Percentiles rank a stretch among this genome's conserved stretches.
These are phyloP conservation scores for Lasiommata megera DNA, from an alignment of 2,888 invertebrate species.

Conservation along the genomic window DNA sequence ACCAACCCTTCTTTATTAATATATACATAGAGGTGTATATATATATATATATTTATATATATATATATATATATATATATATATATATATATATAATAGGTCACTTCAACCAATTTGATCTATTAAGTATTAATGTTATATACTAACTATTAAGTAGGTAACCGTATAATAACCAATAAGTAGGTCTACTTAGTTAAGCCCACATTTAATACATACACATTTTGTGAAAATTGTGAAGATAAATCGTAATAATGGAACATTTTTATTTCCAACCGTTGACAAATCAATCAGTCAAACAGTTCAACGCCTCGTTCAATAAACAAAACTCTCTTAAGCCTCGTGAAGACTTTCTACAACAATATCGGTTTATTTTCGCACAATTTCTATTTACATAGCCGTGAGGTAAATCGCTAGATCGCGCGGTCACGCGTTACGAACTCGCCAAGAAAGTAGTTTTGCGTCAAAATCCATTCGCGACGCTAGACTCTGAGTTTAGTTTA, in stretches of 20 bases:
- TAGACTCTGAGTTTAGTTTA: slow-evolving; percentile 51
- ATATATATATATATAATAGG: no score
- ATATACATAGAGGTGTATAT: no score
- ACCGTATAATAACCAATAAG: no score
- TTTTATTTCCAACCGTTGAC: neutral
- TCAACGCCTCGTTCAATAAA: neutral
- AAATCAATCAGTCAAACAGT: neutral
- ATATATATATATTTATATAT: no score
- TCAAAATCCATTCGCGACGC: slow-evolving; percentile 55
- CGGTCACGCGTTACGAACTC: slow-evolving; percentile 35
- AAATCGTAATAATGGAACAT: neutral
- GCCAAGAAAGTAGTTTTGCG: slow-evolving; percentile 36
- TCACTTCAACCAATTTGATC: no score
- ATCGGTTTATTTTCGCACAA: slow-evolving; percentile 25
- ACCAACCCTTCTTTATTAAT: no score
- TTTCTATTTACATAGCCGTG: slow-evolving; percentile 28
- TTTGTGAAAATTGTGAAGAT: no score
- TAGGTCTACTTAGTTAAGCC: no score
- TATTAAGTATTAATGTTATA: no score
- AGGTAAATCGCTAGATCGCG: slow-evolving; percentile 25
- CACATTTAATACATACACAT: no score
- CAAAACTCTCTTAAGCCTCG: slow-evolving; percentile 6
- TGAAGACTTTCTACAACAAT: slow-evolving; percentile 26
- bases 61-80: no score
- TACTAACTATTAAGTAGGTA: no score